Evolutionary conservation across 2,113 vertebrate species (phyloP), one percentile per base, ranked within the genome.

Genomic region (Saguinus midas): DNA sequence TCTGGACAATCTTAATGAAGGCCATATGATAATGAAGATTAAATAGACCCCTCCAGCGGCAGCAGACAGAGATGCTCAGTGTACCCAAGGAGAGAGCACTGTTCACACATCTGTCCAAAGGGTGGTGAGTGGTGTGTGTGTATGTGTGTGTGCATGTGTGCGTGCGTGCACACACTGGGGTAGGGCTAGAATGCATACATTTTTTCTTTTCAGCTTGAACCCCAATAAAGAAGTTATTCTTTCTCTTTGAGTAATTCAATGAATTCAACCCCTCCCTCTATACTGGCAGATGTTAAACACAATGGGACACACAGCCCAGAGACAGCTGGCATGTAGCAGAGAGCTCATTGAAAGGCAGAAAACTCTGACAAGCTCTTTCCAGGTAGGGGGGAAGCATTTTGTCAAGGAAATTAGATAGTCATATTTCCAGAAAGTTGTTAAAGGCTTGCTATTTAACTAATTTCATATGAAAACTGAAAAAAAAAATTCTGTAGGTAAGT

Each of bases 361-460:
- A 80, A 70, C n/a, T 88, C 32, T 11, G 27, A 76, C 16, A 35
- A 57, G 50, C 3, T 6, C 2, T 73, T 88, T 35, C 43, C 48
- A 95, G 20, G 23, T 8, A 48, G 16, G 16, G 21, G 20, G 91
- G 57, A 87, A 84, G 37, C 21, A 85, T 81, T 91, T 93, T 35
- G 10, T 58, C 96, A 82, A 94, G 45, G 32, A 92, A 88, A 91
- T 58, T 13, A 61, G 18, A 66, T 86, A 90, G 29, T 37, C 16
- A 7, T 35, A 83, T 70, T 86, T 78, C n/a, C 35, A 76, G 10
- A 91, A 8, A 76, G 27, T 66, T 73, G 8, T 81, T 90, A 85
- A 91, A 84, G 66, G 13, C 5, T 73, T 66, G 27, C 73, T 70
- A 58, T 45, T 92, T 93, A 75, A 96, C 79, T 88, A 82, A 91